These are phyloP conservation scores for Temnothorax nylanderi DNA, from an alignment of 1,140 invertebrate genomes.

Conservation along the genomic window DNA sequence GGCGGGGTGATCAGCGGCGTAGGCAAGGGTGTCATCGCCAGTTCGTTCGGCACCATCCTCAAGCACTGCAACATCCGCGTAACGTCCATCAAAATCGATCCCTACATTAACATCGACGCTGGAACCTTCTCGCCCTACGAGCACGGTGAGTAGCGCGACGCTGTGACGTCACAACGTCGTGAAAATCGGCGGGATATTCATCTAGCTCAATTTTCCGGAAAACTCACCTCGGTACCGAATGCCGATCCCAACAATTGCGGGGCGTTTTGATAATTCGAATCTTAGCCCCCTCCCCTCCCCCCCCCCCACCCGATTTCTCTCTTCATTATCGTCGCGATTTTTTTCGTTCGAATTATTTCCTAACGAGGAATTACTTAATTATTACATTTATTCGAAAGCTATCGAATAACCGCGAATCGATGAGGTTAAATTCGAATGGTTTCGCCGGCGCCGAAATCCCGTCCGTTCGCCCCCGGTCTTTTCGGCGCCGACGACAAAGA, in stretches of 20 bases:
- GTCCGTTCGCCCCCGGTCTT: neutral
- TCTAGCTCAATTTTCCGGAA: no score
- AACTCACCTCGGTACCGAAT: no score
- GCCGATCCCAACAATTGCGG: no score
- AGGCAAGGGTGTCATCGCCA: slow-evolving; percentile 99
- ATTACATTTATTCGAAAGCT: neutral
- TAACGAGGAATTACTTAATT: neutral
- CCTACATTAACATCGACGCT: slow-evolving; percentile 99
- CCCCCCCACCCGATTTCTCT: no score
- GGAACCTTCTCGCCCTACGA: slow-evolving; percentile 99
- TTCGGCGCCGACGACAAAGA: neutral
- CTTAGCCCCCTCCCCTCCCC: no score
- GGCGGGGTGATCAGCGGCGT: slow-evolving; percentile 99
- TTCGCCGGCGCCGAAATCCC: neutral
- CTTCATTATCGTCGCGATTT: no score
- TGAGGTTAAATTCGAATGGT: slow-evolving; percentile 17
- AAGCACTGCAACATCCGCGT: slow-evolving; percentile 97
- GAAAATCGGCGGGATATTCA: neutral
- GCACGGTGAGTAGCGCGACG: slow-evolving; percentile 91
- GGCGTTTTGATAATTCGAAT: no score
- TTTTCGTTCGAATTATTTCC: no score
- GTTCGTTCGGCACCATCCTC: slow-evolving; percentile 98
- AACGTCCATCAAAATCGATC: slow-evolving; percentile 99
- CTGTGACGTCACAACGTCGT: neutral
- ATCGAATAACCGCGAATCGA: neutral